Base-by-base conservation (phyloP, 2,113 vertebrate species). In the Choloepus hoffmanni region DNA sequence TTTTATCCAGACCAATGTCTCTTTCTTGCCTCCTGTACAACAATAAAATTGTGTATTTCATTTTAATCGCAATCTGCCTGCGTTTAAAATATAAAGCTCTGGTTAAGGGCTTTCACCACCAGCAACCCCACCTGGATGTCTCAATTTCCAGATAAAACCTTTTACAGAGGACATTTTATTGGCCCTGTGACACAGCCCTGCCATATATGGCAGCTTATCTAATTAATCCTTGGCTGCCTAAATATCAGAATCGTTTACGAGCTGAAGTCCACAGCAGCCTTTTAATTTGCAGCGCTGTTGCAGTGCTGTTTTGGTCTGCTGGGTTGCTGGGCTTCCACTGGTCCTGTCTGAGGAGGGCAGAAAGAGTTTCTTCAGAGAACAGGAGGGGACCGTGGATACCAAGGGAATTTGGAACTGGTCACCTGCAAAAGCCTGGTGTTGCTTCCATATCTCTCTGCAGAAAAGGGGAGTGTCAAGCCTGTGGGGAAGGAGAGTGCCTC, bases 11-110 rank as follows among this genome's bases (percentile, higher is more conserved):
- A 94, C 96, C 68, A 77, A 85, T 90, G 76, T 90, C 94, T 96
- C 89, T 92, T 90, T 84, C 93, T 92, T 84, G 58, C 40, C 94
- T 96, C 48, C 79, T 87, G 7, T 84, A 91, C 53, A 74, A 92
- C 94, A 92, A 94, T 97, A 97, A 96, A 97, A 97, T 53, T 90
- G 70, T 94, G 30, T 89, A 89, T 92, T 97, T 97, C 86, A 93
- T 89, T 97, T 97, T 97, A 97, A 97, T 94, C 78, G 73, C 93
- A 96, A 48, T 94, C 89, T 97, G 58, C 85, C 74, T 67, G 55
- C 87, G 79, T 92, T 97, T 97, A 97, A 96, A 97, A 94, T 74
- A 96, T 89, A 89, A 96, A 96, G 89, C 82, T 89, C 89, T 96
- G 95, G 94, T 95, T 96, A 96, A 97, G 73, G 40, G 33, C 26